Evolutionary conservation across 2,113 vertebrate genomes (phyloP).

Genomic region (Podocnemis expansa): DNA sequence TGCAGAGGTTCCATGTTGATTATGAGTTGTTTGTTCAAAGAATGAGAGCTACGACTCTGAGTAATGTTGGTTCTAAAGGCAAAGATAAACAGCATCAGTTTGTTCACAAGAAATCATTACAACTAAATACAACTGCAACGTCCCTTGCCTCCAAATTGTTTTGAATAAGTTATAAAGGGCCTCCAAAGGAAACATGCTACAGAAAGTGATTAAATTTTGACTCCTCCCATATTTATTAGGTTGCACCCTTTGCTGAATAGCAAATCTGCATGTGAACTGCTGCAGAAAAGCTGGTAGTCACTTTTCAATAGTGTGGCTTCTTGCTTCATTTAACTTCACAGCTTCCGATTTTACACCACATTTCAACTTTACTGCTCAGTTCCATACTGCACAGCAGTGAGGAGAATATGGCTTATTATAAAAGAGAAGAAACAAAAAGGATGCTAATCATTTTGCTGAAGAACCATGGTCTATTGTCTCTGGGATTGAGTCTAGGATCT

Average conservation of each 20-base stretch:
- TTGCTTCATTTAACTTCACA: background rate
- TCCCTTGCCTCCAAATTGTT: accelerated
- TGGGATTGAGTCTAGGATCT: background rate
- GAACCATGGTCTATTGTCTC: background rate
- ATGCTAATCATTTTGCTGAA: background rate
- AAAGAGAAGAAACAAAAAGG: background rate
- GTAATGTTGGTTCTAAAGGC: conserved; percentile 87
- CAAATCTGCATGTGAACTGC: background rate
- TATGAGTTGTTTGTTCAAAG: conserved; percentile 96
- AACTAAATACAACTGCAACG: background rate
- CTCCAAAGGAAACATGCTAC: background rate
- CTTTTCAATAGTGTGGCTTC: background rate
- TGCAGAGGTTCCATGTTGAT: conserved; percentile 96
- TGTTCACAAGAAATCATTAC: background rate
- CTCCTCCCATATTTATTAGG: background rate
- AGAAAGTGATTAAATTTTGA: accelerated
- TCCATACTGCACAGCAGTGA: background rate
- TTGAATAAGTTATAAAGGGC: background rate
- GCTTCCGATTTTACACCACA: background rate
- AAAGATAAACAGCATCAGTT: background rate
- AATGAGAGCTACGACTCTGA: conserved; percentile 93
- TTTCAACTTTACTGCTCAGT: background rate
- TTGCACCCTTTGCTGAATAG: background rate
- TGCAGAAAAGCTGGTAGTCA: background rate
- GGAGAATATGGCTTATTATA: background rate